phyloP scores from a whole-genome alignment of 2,113 vertebrate species.

The Vulpes ferrilata region DNA sequence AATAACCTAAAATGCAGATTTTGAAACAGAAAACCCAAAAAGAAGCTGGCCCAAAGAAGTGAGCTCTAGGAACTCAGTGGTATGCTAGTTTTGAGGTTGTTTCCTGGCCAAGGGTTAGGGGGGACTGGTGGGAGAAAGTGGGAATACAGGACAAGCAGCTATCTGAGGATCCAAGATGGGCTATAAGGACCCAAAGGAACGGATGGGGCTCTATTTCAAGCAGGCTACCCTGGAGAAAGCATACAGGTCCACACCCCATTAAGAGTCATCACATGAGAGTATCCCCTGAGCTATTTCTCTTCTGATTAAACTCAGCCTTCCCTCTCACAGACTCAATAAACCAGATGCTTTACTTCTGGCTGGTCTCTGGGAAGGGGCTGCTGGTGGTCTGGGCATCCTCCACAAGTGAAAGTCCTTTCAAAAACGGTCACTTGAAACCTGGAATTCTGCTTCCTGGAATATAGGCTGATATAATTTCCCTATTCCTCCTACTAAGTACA shows the following conservation, averaged over 20 bases:
- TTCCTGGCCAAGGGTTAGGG: not conserved
- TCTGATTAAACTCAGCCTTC: not conserved
- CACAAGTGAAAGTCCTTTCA: not conserved
- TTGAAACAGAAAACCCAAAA: not conserved
- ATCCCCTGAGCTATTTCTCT: not conserved
- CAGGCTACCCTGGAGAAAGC: not conserved
- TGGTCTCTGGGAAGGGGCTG: not conserved
- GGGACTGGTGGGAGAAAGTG: no score
- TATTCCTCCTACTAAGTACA: not conserved
- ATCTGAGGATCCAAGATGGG: not conserved
- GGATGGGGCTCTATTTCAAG: not conserved
- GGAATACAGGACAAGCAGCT: not conserved
- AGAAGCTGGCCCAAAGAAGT: not conserved
- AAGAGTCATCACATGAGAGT: not conserved
- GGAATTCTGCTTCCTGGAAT: not conserved
- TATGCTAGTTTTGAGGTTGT: not conserved
- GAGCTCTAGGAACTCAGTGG: not conserved
- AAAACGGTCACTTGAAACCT: not conserved
- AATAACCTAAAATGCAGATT: not conserved
- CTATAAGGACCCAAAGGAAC: not conserved
- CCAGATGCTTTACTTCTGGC: not conserved
- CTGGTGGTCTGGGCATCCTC: not conserved
- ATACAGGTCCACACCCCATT: not conserved
- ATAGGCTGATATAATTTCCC: not conserved
- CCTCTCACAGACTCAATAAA: not conserved